These are phyloP conservation scores for Labeo rohita DNA, from an alignment of 2,113 vertebrate genomes.

Conservation along the genomic window DNA sequence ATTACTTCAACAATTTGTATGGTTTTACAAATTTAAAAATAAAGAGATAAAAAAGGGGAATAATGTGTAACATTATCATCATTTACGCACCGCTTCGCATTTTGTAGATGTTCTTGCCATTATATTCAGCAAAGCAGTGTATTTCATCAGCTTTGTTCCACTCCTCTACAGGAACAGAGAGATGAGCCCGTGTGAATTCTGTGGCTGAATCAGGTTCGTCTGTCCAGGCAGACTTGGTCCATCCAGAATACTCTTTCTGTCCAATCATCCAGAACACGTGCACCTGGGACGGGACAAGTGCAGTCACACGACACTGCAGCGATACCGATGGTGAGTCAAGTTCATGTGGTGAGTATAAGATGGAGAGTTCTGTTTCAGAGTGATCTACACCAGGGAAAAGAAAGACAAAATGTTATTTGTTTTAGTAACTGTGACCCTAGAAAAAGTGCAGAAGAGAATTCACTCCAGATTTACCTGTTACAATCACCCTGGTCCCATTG, in stretches of 20 bases:
- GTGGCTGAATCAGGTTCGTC: not conserved
- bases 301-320: conserved; percentile 49
- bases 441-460: not conserved
- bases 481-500: conserved; percentile 42
- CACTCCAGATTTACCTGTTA: conserved; percentile 45
- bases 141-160: not conserved
- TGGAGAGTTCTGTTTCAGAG: not conserved
- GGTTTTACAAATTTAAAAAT: not conserved
- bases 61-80: not conserved
- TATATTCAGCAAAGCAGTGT: conserved; percentile 35
- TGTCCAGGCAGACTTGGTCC: conserved; percentile 52
- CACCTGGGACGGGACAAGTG: conserved; percentile 34
- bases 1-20: not conserved
- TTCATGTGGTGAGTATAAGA: conserved; percentile 2
- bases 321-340: not conserved
- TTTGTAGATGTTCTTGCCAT: conserved; percentile 3
- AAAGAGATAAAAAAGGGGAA: not conserved
- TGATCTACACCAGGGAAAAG: conserved; percentile 11
- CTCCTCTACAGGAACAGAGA: conserved; percentile 18
- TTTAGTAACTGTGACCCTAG: not conserved
- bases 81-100: not conserved
- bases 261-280: conserved; percentile 42
- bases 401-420: not conserved
- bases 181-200: conserved; percentile 43
- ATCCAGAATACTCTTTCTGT: not conserved